Evolutionary conservation across 92 coral and sea anemone species (phyloP).

Genomic region (Parazoanthus swiftii): DNA sequence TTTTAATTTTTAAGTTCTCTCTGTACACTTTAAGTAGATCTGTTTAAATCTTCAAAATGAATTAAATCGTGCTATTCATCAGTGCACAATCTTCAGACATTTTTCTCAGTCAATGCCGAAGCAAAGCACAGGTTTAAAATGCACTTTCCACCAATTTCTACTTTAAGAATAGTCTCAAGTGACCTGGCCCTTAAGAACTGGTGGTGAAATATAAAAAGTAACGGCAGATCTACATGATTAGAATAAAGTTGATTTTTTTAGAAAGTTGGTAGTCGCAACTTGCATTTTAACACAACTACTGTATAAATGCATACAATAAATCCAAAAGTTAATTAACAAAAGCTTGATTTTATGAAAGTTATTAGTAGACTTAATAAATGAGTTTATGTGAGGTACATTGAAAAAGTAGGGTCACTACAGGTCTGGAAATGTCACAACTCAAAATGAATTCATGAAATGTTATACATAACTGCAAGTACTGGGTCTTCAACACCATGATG

Average conservation of each 20-base stretch:
- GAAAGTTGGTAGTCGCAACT: background rate
- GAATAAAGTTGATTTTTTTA: background rate
- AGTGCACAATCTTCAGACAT: background rate
- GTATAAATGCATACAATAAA: background rate
- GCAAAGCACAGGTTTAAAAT: too few species aligned
- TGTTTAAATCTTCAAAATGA: conserved; percentile 7
- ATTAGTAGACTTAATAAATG: too few species aligned
- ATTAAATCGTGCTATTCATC: background rate
- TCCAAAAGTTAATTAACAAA: background rate
- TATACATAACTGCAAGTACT: too few species aligned
- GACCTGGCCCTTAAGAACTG: background rate
- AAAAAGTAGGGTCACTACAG: background rate
- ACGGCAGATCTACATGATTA: background rate
- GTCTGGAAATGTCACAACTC: background rate
- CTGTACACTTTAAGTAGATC: conserved; percentile 5
- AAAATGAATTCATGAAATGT: background rate
- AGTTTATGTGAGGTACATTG: too few species aligned
- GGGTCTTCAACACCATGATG: background rate
- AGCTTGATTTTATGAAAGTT: background rate
- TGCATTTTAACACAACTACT: too few species aligned
- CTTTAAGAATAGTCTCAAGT: too few species aligned
- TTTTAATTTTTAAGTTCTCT: background rate
- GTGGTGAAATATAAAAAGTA: background rate
- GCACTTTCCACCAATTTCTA: too few species aligned
- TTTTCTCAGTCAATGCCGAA: too few species aligned